Percentiles rank a stretch among this genome's conserved stretches.
phyloP scores from a whole-genome alignment of 2,888 invertebrate genomes.

The Drosophila aldrichi region DNA sequence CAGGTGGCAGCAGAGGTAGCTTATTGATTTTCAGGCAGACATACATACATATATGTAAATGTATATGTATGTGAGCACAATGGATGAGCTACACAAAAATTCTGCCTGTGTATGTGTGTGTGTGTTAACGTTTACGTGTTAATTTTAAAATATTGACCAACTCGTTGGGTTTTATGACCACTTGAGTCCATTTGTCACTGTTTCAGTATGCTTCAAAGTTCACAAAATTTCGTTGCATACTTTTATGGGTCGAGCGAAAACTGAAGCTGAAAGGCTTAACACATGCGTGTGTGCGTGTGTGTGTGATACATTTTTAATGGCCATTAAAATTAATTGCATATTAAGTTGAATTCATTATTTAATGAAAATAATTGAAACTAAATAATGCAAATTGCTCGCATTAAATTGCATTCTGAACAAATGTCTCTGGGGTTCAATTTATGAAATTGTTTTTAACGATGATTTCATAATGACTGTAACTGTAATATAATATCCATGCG shows the following conservation, averaged over 20 bases:
- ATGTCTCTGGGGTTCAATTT: background rate
- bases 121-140: constrained; percentile 39
- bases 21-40: constrained; percentile 67
- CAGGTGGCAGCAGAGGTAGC: constrained; percentile 51
- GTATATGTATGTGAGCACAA: constrained; percentile 48
- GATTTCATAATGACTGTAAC: constrained; percentile 2
- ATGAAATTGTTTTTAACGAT: background rate
- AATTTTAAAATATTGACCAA: constrained; percentile 74
- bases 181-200: constrained; percentile 43
- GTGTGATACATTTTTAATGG: constrained; percentile 46
- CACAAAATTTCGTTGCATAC: constrained; percentile 40
- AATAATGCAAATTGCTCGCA: constrained; percentile 46
- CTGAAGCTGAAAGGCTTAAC: constrained; percentile 4
- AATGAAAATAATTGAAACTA: constrained; percentile 57
- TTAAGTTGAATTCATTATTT: constrained; percentile 50
- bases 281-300: background rate
- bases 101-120: background rate
- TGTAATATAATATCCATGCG: background rate
- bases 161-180: constrained; percentile 30
- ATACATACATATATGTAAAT: background rate
- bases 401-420: constrained; percentile 2
- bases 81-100: constrained; percentile 23
- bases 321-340: constrained; percentile 55
- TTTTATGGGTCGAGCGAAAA: constrained; percentile 19
- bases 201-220: constrained; percentile 40